Conservation (phyloP, 2,113 vertebrate species). For the Gorsachius goisagi region DNA sequence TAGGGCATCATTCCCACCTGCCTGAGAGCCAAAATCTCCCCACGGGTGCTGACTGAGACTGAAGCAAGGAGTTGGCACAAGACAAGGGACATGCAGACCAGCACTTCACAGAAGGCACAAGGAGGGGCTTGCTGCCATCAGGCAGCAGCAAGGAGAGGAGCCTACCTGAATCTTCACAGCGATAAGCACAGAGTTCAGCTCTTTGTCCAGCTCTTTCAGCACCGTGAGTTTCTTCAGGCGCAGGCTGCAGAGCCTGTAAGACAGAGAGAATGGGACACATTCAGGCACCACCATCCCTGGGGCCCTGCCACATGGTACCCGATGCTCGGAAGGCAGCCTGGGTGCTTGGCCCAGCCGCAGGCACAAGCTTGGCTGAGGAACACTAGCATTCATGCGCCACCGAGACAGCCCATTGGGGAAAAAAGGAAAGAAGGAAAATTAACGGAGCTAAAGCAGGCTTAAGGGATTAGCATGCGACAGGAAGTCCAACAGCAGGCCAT, state of each 20-base stretch:
- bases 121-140: background rate
- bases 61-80: background rate
- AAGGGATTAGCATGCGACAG: constrained; percentile 66
- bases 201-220: constrained; percentile 92
- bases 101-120: background rate
- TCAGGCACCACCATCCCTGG: constrained; percentile 72
- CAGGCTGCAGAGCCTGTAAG: constrained; percentile 90
- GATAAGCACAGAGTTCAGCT: constrained; percentile 93
- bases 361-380: background rate
- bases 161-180: constrained; percentile 97
- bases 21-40: background rate
- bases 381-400: background rate
- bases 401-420: background rate
- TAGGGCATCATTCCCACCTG: background rate
- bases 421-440: constrained; percentile 58
- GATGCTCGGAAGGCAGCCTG: background rate
- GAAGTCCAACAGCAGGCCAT: constrained; percentile 60
- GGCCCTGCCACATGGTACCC: constrained; percentile 58
- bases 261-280: constrained; percentile 70
- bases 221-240: constrained; percentile 96
- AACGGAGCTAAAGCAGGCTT: constrained; percentile 71
- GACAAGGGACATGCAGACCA: background rate
- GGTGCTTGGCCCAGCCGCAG: background rate
- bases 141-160: background rate
- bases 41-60: background rate